Conservation (phyloP, 2,797 vertebrate species). For the Simalia tracyae region DNA sequence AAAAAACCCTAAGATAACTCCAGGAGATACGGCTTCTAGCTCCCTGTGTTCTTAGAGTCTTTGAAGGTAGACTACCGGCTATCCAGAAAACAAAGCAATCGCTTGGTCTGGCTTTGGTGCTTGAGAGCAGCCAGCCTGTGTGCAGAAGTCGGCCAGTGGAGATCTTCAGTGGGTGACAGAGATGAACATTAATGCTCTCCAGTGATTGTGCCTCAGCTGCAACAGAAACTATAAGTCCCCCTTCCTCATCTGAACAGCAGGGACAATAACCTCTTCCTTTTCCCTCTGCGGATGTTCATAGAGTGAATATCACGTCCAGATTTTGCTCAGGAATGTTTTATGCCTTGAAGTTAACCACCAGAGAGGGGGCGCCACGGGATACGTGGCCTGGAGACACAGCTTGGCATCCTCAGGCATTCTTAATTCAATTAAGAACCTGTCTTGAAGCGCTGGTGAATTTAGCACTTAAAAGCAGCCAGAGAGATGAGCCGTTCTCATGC, state of each 20-base stretch:
- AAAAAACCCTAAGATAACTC: too few relatives aligned
- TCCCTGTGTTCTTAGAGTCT: too few relatives aligned
- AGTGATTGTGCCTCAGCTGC: background rate
- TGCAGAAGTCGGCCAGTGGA: too few relatives aligned
- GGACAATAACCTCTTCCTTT: background rate
- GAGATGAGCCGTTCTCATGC: background rate
- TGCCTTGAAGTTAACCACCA: background rate
- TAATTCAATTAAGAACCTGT: background rate
- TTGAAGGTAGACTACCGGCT: too few relatives aligned
- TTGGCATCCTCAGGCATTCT: background rate
- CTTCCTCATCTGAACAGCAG: background rate
- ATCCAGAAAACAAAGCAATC: too few relatives aligned
- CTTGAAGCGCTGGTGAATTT: background rate
- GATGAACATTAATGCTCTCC: background rate
- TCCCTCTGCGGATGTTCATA: background rate
- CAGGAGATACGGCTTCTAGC: too few relatives aligned
- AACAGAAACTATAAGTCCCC: background rate
- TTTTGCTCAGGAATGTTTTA: background rate
- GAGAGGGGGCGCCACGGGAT: background rate
- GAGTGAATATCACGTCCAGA: background rate
- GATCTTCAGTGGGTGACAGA: too few relatives aligned
- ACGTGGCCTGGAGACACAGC: background rate
- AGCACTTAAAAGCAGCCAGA: conserved; percentile 1
- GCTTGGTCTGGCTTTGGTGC: too few relatives aligned
- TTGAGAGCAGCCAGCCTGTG: too few relatives aligned